These are phyloP conservation scores for Meandrina meandrites DNA, from an alignment of 92 coral and sea anemone genomes.

Conservation along the genomic window DNA sequence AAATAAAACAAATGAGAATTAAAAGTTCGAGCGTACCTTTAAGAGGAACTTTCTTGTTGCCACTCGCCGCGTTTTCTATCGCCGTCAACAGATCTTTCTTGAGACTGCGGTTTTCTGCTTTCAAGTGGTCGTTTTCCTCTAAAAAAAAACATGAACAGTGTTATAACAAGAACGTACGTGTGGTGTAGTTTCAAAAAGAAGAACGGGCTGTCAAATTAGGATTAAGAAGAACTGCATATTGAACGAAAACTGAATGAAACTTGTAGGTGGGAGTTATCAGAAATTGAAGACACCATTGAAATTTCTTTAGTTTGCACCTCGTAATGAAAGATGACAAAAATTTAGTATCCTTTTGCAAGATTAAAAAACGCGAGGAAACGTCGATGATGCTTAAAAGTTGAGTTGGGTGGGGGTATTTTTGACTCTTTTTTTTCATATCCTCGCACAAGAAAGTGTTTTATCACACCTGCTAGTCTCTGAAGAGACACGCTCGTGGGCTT, in stretches of 20 bases:
- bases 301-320: too few species aligned
- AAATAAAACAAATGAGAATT: background rate
- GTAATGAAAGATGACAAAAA: too few species aligned
- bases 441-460: background rate
- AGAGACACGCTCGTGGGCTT: conserved; percentile 47
- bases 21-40: conserved; percentile 44
- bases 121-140: conserved; percentile 83
- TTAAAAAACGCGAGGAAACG: too few species aligned
- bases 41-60: conserved; percentile 49
- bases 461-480: conserved; percentile 54
- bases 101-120: conserved; percentile 84
- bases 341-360: background rate
- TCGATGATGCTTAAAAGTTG: background rate
- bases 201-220: background rate
- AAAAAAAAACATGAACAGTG: background rate
- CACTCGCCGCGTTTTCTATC: conserved; percentile 69
- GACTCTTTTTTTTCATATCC: background rate
- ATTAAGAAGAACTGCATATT: background rate
- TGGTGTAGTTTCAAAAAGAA: background rate
- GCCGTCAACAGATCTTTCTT: conserved; percentile 87
- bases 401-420: background rate
- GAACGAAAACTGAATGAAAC: background rate
- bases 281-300: too few species aligned
- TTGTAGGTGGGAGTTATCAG: background rate
- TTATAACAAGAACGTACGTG: background rate